Evolutionary conservation across 1,140 invertebrate species (phyloP), one percentile per base, ranked within the genome.

Genomic region (Drosophila tsacasi): DNA sequence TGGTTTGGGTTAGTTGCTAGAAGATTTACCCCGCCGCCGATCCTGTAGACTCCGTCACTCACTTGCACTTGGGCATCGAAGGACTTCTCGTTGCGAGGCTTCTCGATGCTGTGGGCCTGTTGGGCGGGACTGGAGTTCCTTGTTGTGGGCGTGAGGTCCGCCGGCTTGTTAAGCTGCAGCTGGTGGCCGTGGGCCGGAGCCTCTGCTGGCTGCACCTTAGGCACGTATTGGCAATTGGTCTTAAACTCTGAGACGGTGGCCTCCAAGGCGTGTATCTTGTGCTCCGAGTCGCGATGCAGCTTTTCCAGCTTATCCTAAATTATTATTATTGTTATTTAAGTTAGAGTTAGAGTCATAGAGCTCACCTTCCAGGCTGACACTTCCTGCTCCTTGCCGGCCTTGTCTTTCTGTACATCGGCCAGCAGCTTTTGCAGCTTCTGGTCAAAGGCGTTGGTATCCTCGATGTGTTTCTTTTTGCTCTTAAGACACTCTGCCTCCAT

Each of bases 11-110:
- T 90, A 91, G 83, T 83, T 68, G 46, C 17, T 82, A 75, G 63
- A 64, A 75, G 66, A 64, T 86, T 86, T 76, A 92, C 79, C 66
- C 82, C 73, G 58, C 75, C 55, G 74, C 81, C 77, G 64, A 93
- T 92, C 76, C 79, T 87, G 78, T 93, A 93, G 64, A 93, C 59
- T 65, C 92, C 87, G 7, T 83, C 76, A 93, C 92, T 93, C 92
- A 93, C 92, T 76, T 82, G 76, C 32, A 87, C 76, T 92, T 93
- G 92, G 37, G 83, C 90, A 47, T 89, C 79, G 61, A 93, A 93
- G 8, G 83, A 87, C 58, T 93, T 93, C 9, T 86, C 63, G 40
- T 90, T 90, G 23, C 67, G 90, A 2, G 89, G 82, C 64, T 90
- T 92, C 32, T 89, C 90, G 32, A 92, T 79, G 52, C 83, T 83